These are phyloP conservation scores for Synanthedon myopaeformis DNA, from an alignment of 2,888 invertebrate species.

Conservation along the genomic window DNA sequence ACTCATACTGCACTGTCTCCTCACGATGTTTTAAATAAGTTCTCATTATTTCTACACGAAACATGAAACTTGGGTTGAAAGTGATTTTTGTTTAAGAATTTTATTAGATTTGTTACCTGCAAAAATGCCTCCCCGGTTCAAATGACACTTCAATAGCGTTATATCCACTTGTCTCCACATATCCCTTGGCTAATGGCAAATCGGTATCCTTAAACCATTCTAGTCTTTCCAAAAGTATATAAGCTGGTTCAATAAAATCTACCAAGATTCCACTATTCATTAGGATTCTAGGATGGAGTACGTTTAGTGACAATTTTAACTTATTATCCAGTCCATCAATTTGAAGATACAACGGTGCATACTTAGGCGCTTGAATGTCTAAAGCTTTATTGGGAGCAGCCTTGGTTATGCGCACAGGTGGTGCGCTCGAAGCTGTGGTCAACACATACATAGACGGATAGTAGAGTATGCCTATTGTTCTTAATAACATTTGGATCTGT, in stretches of 20 bases:
- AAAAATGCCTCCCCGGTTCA: constrained; percentile 49
- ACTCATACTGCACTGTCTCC: no score
- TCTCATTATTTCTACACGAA: not conserved
- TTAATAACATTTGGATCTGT: constrained; percentile 26
- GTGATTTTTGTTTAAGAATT: not conserved
- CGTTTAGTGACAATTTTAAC: constrained; percentile 31
- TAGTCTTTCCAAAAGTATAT: constrained; percentile 43
- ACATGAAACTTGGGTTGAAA: no score
- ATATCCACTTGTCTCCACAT: constrained; percentile 35
- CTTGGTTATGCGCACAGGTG: constrained; percentile 30
- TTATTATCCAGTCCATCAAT: constrained; percentile 42
- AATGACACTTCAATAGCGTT: constrained; percentile 34
- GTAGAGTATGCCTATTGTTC: constrained; percentile 20
- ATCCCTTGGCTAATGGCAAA: constrained; percentile 29
- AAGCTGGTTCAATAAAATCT: constrained; percentile 39
- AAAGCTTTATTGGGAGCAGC: constrained; percentile 16
- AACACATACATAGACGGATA: constrained; percentile 43
- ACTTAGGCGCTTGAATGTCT: constrained; percentile 38
- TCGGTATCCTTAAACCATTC: constrained; percentile 45
- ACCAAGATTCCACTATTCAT: constrained; percentile 32
- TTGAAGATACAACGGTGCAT: constrained; percentile 47
- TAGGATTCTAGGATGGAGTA: constrained; percentile 43
- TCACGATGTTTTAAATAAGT: not conserved
- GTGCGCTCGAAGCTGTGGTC: constrained; percentile 34
- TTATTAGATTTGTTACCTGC: constrained; percentile 25